Base-by-base conservation (phyloP, 2,113 vertebrate genomes). In the Solea solea region DNA sequence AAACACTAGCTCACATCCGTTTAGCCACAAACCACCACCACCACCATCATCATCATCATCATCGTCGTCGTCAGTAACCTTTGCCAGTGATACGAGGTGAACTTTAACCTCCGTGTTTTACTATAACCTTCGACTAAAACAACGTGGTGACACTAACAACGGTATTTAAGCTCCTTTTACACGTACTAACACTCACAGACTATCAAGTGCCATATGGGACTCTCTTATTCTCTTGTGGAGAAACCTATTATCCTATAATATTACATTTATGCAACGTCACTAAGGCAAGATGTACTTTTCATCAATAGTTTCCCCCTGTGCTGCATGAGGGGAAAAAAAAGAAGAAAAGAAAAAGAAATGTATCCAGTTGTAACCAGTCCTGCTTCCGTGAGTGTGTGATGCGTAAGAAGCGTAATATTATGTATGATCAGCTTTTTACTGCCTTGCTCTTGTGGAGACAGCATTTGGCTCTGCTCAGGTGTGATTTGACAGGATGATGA, bases 121-220 rank as follows among this genome's bases (percentile, higher is more conserved):
- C 63, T 80, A 57, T 74, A 81, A 62, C 51, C 66, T 56, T 65
- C 69, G 60, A 68, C 72, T 70, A 50, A 68, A 21, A 74, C 27
- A 74, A 53, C 64, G 67, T 83, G 68, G 74, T 89, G 55, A 82
- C 82, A 85, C 81, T 77, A 89, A 79, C 74, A 60, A 42, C 50
- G 67, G 66, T 86, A 68, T 84, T 82, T 82, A 84, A 77, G 63
- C 78, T 88, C 57, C 59, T 77, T 50, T 49, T 34, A 44, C 64
- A 74, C 65, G 82, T 79, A 87, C 78, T 79, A 83, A 87, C 72
- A 52, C 60, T 84, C 52, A 86, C 21, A 71, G 51, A 87, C 69
- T 86, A 86, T 80, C 52, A 92, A 90, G 90, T 94, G 92, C 92
- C 91, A 92, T 91, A 89, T 80, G 78, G 76, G 85, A 80, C 76